These are phyloP conservation scores for Onychorhynchus coronatus DNA, from an alignment of 2,113 vertebrate species.

Conservation along the genomic window DNA sequence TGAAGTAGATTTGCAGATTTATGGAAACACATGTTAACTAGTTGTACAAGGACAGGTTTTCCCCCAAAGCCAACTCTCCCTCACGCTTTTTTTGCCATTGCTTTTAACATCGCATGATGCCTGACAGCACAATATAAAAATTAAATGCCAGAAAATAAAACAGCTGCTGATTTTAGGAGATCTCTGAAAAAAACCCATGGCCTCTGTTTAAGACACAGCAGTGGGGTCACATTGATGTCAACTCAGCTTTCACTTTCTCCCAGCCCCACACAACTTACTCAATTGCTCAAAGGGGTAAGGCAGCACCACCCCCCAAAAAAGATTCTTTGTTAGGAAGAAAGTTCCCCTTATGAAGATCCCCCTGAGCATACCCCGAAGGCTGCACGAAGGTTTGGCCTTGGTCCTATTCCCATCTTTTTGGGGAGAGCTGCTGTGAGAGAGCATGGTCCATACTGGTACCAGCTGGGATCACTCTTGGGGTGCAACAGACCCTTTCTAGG, in stretches of 20 bases:
- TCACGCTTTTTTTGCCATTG: neutral
- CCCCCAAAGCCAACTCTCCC: neutral
- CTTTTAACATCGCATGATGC: constrained; percentile 20
- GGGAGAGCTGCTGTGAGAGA: fast-evolving
- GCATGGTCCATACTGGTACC: neutral
- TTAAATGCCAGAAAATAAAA: constrained; percentile 21
- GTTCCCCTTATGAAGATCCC: neutral
- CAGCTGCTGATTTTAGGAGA: constrained; percentile 17
- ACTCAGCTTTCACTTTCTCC: neutral
- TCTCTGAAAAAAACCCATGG: neutral
- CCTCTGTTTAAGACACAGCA: neutral
- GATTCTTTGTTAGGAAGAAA: neutral
- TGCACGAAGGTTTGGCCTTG: neutral
- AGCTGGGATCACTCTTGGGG: neutral
- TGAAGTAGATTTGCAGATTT: constrained; percentile 53
- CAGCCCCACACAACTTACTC: neutral
- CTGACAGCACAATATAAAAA: constrained; percentile 5
- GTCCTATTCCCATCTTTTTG: neutral
- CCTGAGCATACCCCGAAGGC: neutral
- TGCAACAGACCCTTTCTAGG: neutral
- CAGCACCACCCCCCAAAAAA: neutral
- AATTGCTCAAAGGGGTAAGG: neutral
- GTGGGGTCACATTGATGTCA: neutral
- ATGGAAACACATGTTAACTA: constrained; percentile 47
- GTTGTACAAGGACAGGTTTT: constrained; percentile 12